Conservation (phyloP, 2,797 vertebrate species). For the Lemur catta region DNA sequence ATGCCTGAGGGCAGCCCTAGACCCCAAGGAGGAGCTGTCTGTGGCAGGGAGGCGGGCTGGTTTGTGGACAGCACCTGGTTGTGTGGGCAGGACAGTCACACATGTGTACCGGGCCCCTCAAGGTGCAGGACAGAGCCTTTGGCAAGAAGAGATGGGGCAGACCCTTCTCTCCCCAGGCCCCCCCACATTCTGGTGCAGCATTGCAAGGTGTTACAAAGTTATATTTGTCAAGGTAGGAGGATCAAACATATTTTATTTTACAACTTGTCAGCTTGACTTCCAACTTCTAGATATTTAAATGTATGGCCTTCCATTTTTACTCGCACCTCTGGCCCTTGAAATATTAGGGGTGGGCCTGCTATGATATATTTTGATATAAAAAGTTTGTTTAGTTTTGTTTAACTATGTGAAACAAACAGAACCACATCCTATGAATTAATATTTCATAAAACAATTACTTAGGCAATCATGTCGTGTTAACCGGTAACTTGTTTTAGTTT, state of each 20-base stretch:
- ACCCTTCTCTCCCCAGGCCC: rapidly evolving
- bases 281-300: background rate
- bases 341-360: background rate
- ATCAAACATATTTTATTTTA: background rate
- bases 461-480: background rate
- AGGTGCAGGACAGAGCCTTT: background rate
- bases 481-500: background rate
- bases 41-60: background rate
- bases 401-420: background rate
- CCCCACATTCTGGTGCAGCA: background rate
- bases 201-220: background rate
- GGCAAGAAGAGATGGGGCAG: background rate
- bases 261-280: background rate
- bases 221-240: background rate
- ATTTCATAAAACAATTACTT: background rate
- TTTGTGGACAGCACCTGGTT: background rate
- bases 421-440: background rate
- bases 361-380: background rate
- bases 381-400: background rate
- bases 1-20: background rate
- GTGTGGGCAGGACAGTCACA: background rate
- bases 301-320: background rate
- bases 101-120: background rate
- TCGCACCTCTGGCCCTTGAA: background rate
- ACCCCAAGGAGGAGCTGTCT: background rate